These are phyloP conservation scores for Drosophila tsacasi DNA, from an alignment of 1,140 invertebrate genomes.

Conservation along the genomic window DNA sequence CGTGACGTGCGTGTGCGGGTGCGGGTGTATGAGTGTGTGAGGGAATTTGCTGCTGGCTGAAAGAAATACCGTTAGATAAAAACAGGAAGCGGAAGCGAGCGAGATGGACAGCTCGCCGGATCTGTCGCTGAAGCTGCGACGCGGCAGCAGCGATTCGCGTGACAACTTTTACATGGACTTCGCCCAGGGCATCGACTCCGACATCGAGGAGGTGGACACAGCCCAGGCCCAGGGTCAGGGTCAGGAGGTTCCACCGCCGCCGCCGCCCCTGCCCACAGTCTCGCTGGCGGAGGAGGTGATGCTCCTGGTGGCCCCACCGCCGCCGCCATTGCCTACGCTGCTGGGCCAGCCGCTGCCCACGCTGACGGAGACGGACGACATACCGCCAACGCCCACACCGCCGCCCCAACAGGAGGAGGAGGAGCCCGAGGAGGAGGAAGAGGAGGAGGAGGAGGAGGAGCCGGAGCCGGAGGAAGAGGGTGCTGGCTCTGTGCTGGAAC, in stretches of 20 bases:
- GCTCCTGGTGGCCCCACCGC: constrained; percentile 65
- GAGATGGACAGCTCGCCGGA: constrained; percentile 91
- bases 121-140: constrained; percentile 91
- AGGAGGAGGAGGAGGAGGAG: constrained; percentile 18
- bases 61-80: constrained; percentile 11
- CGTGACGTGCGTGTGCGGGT: constrained; percentile 7
- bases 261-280: constrained; percentile 55
- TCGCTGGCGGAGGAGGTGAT: constrained; percentile 64
- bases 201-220: constrained; percentile 93
- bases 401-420: constrained; percentile 60
- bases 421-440: background rate
- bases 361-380: constrained; percentile 76
- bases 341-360: constrained; percentile 71
- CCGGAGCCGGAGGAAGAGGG: constrained; percentile 30
- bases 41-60: constrained; percentile 7
- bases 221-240: constrained; percentile 54
- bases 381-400: constrained; percentile 80
- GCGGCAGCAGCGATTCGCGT: constrained; percentile 93
- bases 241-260: constrained; percentile 30
- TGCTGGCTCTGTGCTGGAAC: constrained; percentile 67
- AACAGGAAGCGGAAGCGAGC: background rate
- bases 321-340: constrained; percentile 51
- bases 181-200: constrained; percentile 93
- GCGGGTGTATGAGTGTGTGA: constrained; percentile 16
- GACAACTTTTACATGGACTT: constrained; percentile 96